These are phyloP conservation scores for Lophius piscatorius DNA, from an alignment of 2,113 vertebrate species.

Conservation along the genomic window DNA sequence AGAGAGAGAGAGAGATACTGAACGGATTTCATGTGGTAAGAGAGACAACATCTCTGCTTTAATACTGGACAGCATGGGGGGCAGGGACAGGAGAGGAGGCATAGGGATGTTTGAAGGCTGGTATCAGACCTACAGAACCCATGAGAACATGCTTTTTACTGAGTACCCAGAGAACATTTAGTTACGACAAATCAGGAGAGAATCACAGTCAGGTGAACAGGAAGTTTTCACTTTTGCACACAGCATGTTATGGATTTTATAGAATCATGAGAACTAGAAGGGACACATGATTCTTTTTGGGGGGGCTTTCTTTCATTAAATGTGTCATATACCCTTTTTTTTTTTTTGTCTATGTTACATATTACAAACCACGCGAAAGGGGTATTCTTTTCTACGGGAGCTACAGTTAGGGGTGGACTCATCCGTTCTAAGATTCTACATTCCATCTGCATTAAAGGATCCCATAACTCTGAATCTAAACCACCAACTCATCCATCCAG, in stretches of 20 bases:
- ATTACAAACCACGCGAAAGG: too few relatives aligned
- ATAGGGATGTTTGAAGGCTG: constrained; percentile 25
- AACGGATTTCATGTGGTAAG: constrained; percentile 32
- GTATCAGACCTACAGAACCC: constrained; percentile 24
- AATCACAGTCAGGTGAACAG: not conserved
- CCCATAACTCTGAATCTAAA: too few relatives aligned
- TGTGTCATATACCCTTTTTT: too few relatives aligned
- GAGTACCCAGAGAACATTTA: constrained; percentile 5
- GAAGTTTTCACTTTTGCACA: not conserved
- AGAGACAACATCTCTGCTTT: constrained; percentile 25
- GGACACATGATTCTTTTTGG: too few relatives aligned
- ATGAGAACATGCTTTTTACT: constrained; percentile 18
- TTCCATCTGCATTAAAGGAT: too few relatives aligned
- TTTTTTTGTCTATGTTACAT: too few relatives aligned
- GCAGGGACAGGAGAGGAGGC: constrained; percentile 24
- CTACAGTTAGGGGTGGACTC: too few relatives aligned
- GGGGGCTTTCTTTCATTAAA: too few relatives aligned
- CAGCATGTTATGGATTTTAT: not conserved
- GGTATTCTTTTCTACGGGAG: too few relatives aligned
- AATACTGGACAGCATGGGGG: constrained; percentile 11
- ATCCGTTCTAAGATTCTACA: too few relatives aligned
- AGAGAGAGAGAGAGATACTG: constrained; percentile 11
- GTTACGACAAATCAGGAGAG: constrained; percentile 17
- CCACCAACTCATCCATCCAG: too few relatives aligned
- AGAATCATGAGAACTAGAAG: not conserved